Conservation (phyloP, 2,797 vertebrate genomes). For the Yasuhikotakia modesta region DNA sequence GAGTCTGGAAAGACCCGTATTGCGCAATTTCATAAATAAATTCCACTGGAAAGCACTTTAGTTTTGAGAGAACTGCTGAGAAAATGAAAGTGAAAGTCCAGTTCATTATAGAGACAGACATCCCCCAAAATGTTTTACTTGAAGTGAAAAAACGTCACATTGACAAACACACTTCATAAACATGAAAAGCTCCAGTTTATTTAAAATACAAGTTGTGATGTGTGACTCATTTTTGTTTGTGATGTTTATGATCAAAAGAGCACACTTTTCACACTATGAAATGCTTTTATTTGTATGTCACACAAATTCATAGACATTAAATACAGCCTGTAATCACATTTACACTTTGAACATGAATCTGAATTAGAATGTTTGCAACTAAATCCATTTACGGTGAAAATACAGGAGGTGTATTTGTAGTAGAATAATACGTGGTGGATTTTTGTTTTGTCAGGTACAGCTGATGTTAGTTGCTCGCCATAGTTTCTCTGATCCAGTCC, state of each 20-base stretch:
- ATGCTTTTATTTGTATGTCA: background rate
- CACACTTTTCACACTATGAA: background rate
- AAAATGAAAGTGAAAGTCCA: background rate
- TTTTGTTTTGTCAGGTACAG: background rate
- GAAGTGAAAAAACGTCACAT: no score
- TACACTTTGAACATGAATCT: background rate
- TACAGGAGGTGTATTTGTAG: background rate
- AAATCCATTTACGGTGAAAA: background rate
- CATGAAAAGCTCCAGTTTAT: no score
- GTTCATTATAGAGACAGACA: no score
- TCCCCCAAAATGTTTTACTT: no score
- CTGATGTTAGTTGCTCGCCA: conserved; percentile 40
- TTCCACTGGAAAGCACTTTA: background rate
- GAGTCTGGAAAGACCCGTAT: conserved; percentile 32
- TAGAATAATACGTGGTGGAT: background rate
- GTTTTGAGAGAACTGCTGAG: background rate
- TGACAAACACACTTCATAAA: no score
- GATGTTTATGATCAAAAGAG: background rate
- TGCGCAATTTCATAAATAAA: conserved; percentile 19
- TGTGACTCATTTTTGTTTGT: no score
- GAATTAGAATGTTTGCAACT: background rate
- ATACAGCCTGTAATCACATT: background rate
- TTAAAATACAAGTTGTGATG: no score
- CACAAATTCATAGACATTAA: background rate
- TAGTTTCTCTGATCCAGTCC: conserved; percentile 58